These are phyloP conservation scores for Anthopleura xanthogrammica DNA, from an alignment of 92 coral and sea anemone species.

Conservation along the genomic window DNA sequence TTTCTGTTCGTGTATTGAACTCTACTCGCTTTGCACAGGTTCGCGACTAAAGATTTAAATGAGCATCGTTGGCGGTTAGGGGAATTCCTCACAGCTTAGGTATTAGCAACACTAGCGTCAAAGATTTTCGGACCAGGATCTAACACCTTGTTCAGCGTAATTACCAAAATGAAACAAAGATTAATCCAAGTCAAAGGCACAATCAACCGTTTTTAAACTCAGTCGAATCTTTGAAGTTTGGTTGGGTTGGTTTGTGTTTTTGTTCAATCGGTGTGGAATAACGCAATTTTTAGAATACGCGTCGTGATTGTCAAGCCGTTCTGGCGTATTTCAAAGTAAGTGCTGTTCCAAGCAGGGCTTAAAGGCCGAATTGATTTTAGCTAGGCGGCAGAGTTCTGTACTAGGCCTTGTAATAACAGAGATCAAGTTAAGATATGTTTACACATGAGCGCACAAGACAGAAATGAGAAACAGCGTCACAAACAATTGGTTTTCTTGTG, in stretches of 20 bases:
- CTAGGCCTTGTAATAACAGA: slow-evolving; percentile 16
- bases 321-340: background rate
- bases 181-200: background rate
- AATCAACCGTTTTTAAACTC: background rate
- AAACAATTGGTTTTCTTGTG: background rate
- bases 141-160: slow-evolving; percentile 41
- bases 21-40: background rate
- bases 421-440: slow-evolving; percentile 22
- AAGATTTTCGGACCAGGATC: slow-evolving; percentile 8
- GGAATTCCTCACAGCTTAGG: background rate
- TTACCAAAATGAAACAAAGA: slow-evolving; percentile 13
- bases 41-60: background rate
- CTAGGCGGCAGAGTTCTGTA: slow-evolving; percentile 15
- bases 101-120: background rate
- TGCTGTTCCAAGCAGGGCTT: background rate
- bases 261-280: background rate
- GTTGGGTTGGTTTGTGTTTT: background rate
- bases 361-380: background rate
- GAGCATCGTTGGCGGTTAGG: slow-evolving; percentile 29
- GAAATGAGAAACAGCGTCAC: background rate
- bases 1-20: background rate
- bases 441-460: background rate
- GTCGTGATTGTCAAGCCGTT: background rate
- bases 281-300: background rate
- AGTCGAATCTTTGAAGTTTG: background rate